Percentiles rank a stretch among this genome's conserved stretches.
These are phyloP conservation scores for Ibycter americanus DNA, from an alignment of 2,797 vertebrate genomes.

Conservation along the genomic window DNA sequence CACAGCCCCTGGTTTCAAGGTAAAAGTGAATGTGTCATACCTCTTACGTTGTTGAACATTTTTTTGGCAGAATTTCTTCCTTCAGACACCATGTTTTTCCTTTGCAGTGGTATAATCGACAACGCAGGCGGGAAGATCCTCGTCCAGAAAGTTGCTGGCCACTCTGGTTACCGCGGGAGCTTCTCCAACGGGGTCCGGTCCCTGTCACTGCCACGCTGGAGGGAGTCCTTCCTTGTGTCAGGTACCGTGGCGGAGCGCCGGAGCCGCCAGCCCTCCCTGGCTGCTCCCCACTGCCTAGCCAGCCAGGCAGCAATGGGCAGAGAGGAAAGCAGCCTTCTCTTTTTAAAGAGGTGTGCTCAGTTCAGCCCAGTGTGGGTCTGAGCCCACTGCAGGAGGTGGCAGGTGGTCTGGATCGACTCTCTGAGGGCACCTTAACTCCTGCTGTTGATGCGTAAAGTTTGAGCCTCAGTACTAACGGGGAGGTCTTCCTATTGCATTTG, in stretches of 20 bases:
- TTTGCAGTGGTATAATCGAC: conserved; percentile 87
- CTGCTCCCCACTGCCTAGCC: accelerated
- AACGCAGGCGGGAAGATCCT: conserved; percentile 93
- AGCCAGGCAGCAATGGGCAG: accelerated
- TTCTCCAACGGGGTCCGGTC: conserved; percentile 89
- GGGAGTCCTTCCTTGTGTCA: conserved; percentile 91
- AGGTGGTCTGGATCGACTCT: not conserved
- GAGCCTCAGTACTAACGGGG: accelerated
- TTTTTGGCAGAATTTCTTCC: not conserved
- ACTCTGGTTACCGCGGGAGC: conserved; percentile 88
- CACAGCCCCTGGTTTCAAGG: not conserved
- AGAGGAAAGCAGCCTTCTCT: not conserved
- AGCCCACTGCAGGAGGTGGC: not conserved
- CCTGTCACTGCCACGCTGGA: conserved; percentile 90
- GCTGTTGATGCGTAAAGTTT: not conserved
- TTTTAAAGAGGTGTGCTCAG: accelerated
- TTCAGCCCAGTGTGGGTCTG: not conserved
- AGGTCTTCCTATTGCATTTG: not conserved
- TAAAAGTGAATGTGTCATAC: not conserved
- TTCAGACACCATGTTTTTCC: not conserved
- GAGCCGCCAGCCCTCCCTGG: accelerated
- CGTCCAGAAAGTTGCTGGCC: conserved; percentile 91
- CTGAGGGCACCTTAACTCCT: not conserved
- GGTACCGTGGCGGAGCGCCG: conserved; percentile 63
- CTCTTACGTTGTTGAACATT: not conserved